Evolutionary conservation across 2,113 vertebrate species (phyloP), one percentile per base, ranked within the genome.

Genomic region (Corapipo altera): DNA sequence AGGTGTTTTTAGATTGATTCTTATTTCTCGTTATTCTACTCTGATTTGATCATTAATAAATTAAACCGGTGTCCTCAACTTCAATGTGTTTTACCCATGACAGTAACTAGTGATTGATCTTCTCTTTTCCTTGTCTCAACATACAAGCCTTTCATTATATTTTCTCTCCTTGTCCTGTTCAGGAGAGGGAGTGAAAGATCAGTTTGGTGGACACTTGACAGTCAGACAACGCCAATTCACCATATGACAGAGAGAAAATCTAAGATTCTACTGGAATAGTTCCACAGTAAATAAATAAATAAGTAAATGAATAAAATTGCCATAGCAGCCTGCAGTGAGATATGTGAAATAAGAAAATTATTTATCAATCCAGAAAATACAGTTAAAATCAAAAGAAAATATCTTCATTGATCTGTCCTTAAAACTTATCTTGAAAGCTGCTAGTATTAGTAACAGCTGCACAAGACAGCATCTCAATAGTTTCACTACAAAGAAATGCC

Each of bases 191-290:
- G 21, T 58, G 43, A 87, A 76, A 90, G 2, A 20, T 24, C 3
- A 10, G 7, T 10, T 67, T 35, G 20, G 6, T 51, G 9, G 6
- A 7, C 15, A 58, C 6, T 12, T 20, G 20, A 7, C 0, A 3
- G 6, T 16, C 26, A 70, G 46, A 4, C 16, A 69, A 49, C 5
- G 23, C 69, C 22, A 85, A 28, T 11, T 51, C 27, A 85, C 4
- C 13, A 12, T 4, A n/a, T 16, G 8, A 69, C 10, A 18, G 6
- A 49, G 21, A 49, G 15, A 80, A 75, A 37, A 73, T 23, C 2
- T 13, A 37, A 85, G 23, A 61, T 74, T 85, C 21, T 55, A 21
- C 11, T 62, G 32, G 6, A 52, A 62, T 10, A 70, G 1, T 28
- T 66, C 64, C 14, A 76, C 5, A 44, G 44, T 18, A 46, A 41